Conservation (phyloP, 2,888 invertebrate species). For the Chaetogeoica ovagalla region DNA sequence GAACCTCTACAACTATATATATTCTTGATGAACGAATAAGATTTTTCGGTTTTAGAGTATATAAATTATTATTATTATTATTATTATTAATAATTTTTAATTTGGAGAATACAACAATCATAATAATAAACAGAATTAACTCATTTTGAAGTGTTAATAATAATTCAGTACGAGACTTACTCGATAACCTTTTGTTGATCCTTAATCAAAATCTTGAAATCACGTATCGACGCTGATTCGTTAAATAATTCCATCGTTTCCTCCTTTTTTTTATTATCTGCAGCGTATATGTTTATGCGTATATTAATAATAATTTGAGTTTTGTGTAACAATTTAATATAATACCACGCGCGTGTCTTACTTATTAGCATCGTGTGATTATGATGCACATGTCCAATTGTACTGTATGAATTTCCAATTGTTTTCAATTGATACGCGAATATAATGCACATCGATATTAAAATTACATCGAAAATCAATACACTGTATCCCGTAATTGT, state of each 20-base stretch:
- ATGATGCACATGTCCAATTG: background rate
- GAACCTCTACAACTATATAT: too few relatives aligned
- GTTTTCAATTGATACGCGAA: slow-evolving; percentile 1
- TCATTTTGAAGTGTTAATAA: too few relatives aligned
- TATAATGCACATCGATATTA: background rate
- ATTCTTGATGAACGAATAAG: too few relatives aligned
- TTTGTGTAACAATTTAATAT: too few relatives aligned
- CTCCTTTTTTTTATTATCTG: background rate
- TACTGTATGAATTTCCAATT: slow-evolving; percentile 1
- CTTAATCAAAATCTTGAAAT: slow-evolving; percentile 1
- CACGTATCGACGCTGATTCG: background rate
- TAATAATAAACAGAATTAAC: too few relatives aligned
- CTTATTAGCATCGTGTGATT: background rate
- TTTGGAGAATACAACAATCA: too few relatives aligned
- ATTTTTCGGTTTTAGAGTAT: too few relatives aligned
- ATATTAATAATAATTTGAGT: background rate
- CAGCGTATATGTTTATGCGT: background rate
- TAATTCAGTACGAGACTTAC: background rate
- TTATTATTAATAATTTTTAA: too few relatives aligned
- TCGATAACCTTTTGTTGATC: slow-evolving; percentile 11
- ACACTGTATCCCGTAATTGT: background rate
- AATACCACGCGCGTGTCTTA: background rate
- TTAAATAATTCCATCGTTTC: background rate
- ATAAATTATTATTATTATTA: too few relatives aligned
- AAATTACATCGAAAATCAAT: background rate